These are phyloP conservation scores for Sapayoa aenigma DNA, from an alignment of 2,113 vertebrate genomes.

Conservation along the genomic window DNA sequence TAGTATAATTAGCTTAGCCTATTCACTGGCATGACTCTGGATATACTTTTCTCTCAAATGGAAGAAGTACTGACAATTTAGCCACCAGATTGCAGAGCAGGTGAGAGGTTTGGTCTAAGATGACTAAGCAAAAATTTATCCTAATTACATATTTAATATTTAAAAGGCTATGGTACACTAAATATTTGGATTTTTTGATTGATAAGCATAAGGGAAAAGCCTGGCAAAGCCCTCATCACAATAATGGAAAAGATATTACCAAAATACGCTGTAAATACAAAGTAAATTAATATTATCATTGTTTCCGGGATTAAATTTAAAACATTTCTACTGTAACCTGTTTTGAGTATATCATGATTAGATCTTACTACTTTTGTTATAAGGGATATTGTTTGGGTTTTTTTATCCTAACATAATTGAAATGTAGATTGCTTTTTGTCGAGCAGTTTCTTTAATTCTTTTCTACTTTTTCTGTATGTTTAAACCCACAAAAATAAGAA, in stretches of 20 bases:
- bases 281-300: background rate
- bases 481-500: background rate
- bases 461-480: background rate
- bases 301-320: background rate
- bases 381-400: background rate
- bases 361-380: background rate
- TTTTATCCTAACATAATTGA: background rate
- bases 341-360: background rate
- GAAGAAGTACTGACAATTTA: background rate
- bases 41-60: background rate
- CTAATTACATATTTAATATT: background rate
- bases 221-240: background rate
- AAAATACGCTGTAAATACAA: background rate
- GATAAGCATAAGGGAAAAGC: background rate
- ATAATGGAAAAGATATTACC: background rate
- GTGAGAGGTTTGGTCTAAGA: background rate
- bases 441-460: background rate
- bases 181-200: background rate
- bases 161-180: background rate
- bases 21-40: background rate
- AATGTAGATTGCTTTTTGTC: background rate
- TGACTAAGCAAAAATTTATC: background rate
- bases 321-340: background rate
- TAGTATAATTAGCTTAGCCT: background rate
- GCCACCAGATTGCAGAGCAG: background rate